These are phyloP conservation scores for Enteromius fasciolatus DNA, from an alignment of 2,797 vertebrate genomes.

Conservation along the genomic window DNA sequence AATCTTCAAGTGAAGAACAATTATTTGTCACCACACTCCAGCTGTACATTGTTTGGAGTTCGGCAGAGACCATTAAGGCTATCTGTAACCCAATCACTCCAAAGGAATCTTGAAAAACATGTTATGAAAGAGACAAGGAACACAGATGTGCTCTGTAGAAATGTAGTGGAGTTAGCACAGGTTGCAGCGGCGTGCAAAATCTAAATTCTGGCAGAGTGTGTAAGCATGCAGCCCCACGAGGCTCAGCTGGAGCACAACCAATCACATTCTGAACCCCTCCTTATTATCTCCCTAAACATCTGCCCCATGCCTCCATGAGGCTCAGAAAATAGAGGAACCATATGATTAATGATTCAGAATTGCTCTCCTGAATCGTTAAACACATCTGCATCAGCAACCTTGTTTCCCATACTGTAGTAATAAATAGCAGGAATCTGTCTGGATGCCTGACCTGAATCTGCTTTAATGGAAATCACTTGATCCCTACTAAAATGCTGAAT, in stretches of 20 bases:
- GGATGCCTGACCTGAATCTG: constrained; percentile 28
- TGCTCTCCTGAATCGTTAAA: constrained; percentile 42
- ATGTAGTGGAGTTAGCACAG: constrained; percentile 3
- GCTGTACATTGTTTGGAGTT: not conserved
- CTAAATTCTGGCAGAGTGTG: constrained; percentile 44
- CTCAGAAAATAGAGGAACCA: constrained; percentile 40
- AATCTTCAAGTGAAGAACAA: constrained; percentile 9
- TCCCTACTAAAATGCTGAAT: constrained; percentile 7
- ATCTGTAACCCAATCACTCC: not conserved
- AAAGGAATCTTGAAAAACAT: not conserved
- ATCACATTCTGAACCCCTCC: constrained; percentile 37
- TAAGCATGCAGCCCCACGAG: constrained; percentile 35
- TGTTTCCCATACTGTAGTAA: constrained; percentile 36
- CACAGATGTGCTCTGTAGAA: constrained; percentile 16
- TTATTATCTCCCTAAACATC: constrained; percentile 58
- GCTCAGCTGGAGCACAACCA: constrained; percentile 52
- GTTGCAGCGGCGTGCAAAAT: constrained; percentile 24
- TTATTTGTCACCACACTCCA: constrained; percentile 6
- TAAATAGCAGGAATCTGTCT: constrained; percentile 35
- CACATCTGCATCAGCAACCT: constrained; percentile 39
- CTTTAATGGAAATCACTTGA: constrained; percentile 46
- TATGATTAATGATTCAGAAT: constrained; percentile 59
- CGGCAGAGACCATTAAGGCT: not conserved
- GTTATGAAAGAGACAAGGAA: not conserved
- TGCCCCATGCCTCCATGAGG: constrained; percentile 35